These are phyloP conservation scores for Nomada ruficornis DNA, from an alignment of 2,888 invertebrate genomes.

Conservation along the genomic window DNA sequence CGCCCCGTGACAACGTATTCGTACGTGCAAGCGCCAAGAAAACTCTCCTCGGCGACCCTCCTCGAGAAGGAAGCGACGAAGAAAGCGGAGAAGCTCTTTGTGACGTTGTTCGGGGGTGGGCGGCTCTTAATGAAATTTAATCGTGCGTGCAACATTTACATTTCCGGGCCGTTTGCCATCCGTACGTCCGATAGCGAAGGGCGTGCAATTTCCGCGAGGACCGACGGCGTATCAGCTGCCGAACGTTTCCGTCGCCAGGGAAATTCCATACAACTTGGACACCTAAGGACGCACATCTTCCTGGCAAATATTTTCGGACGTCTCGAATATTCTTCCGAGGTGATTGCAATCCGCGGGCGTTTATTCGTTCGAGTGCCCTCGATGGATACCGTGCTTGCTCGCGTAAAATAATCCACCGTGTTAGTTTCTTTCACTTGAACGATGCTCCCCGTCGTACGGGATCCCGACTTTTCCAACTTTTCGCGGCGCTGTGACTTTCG, in stretches of 20 bases:
- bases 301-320: neutral
- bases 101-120: slow-evolving; percentile 8
- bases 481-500: neutral
- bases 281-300: neutral
- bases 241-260: neutral
- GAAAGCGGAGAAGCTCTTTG: neutral
- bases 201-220: neutral
- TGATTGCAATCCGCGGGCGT: too few species aligned
- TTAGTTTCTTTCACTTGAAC: too few species aligned
- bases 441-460: too few species aligned
- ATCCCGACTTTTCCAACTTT: neutral
- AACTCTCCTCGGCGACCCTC: too few species aligned
- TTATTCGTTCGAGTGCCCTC: too few species aligned
- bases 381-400: too few species aligned
- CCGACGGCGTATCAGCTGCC: neutral
- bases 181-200: neutral
- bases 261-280: neutral
- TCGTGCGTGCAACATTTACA: slow-evolving; percentile 24
- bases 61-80: neutral
- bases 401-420: too few species aligned
- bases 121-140: slow-evolving; percentile 22
- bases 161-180: slow-evolving; percentile 29
- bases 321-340: too few species aligned
- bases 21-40: neutral
- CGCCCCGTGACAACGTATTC: neutral